These are phyloP conservation scores for Lanius ludovicianus DNA, from an alignment of 2,113 vertebrate genomes.

Conservation along the genomic window DNA sequence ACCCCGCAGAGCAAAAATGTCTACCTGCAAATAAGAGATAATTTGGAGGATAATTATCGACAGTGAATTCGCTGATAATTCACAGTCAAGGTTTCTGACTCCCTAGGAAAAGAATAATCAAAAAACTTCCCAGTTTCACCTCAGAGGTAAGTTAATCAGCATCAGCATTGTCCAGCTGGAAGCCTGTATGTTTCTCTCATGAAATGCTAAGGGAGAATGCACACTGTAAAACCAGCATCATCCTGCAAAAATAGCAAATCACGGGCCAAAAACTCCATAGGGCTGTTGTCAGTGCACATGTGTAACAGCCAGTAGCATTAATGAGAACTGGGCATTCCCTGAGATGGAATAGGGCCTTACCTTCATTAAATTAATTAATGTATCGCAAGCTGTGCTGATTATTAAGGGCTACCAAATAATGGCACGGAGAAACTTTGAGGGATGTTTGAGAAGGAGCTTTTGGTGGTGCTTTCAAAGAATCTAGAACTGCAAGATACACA, in stretches of 20 bases:
- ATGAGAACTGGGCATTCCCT: background rate
- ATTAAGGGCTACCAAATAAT: background rate
- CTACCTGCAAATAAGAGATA: background rate
- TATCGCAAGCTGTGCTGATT: background rate
- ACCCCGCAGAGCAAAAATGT: background rate
- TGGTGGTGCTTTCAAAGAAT: background rate
- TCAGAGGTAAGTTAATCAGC: background rate
- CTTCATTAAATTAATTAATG: slow-evolving; percentile 32
- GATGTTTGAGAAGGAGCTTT: slow-evolving; percentile 11
- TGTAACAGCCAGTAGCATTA: background rate
- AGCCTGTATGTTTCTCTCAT: background rate
- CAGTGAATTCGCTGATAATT: background rate
- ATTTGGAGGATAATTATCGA: background rate
- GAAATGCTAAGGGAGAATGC: background rate
- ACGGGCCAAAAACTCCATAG: background rate
- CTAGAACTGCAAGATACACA: background rate
- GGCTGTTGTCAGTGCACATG: background rate
- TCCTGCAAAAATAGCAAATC: background rate
- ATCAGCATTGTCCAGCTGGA: background rate
- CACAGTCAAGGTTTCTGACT: background rate
- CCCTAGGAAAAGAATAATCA: background rate
- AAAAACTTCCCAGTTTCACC: background rate
- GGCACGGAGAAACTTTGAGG: background rate
- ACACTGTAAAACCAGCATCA: background rate
- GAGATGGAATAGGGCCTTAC: background rate